Percentiles rank a stretch among this genome's conserved stretches.
Evolutionary conservation across 2,888 invertebrate genomes (phyloP).

Genomic region (Brachyptera putata): DNA sequence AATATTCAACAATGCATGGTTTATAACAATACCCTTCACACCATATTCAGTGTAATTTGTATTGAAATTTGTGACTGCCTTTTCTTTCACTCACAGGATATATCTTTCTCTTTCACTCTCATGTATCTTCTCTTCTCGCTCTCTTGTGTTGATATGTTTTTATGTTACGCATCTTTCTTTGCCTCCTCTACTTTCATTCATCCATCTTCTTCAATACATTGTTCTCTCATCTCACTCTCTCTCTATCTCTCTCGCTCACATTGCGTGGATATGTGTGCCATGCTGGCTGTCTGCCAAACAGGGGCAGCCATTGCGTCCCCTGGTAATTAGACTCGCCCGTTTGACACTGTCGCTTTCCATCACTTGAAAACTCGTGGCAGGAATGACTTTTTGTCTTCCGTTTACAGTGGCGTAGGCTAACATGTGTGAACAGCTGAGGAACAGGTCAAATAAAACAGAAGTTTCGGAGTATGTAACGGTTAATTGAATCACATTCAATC

Average conservation of each 20-base stretch:
- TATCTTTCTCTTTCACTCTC: background rate
- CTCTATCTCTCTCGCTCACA: too few species aligned
- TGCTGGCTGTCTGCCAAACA: conserved; percentile 26
- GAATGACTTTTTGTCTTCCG: conserved; percentile 2
- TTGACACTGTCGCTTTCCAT: conserved; percentile 32
- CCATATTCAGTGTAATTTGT: conserved; percentile 1
- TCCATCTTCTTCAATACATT: conserved; percentile 9
- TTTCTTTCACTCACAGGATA: background rate
- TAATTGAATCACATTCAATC: too few species aligned
- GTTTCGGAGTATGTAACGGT: too few species aligned
- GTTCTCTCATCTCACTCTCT: too few species aligned
- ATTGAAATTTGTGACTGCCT: conserved; percentile 6
- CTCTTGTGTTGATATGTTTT: background rate
- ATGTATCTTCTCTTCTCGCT: background rate
- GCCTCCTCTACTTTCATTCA: background rate
- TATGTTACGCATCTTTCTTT: conserved; percentile 7
- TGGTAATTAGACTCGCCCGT: conserved; percentile 32
- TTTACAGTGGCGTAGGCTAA: too few species aligned
- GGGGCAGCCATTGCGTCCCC: conserved; percentile 28
- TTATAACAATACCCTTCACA: background rate
- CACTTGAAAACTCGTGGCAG: conserved; percentile 18
- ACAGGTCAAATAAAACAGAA: too few species aligned
- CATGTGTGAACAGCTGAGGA: too few species aligned
- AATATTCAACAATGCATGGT: background rate
- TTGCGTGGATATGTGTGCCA: too few species aligned